Evolutionary conservation across 2,888 invertebrate genomes (phyloP), one percentile per base, ranked within the genome.

Genomic region (Rhabditoides inermis): DNA sequence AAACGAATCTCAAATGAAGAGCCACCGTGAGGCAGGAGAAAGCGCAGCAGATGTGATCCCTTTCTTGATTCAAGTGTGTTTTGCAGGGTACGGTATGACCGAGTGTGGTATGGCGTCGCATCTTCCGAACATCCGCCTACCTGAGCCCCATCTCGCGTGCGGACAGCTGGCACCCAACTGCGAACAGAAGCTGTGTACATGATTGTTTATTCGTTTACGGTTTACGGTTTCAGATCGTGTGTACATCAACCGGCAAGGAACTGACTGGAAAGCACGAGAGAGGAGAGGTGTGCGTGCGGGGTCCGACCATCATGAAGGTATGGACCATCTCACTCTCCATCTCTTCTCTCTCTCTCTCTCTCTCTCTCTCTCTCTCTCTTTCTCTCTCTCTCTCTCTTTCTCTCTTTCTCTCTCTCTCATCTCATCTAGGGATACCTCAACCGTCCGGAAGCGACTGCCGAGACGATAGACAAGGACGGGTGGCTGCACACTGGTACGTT

Each of bases 401-500:
- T n/a, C n/a, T n/a, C n/a, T n/a, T n/a, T n/a, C n/a, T n/a, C n/a
- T n/a, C n/a, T n/a, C n/a, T n/a, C n/a, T n/a, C n/a, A n/a, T n/a
- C n/a, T n/a, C n/a, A n/a, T n/a, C n/a, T n/a, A n/a, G n/a, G n/a
- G 67, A 4, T 73, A 72, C 79, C 90, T 86, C 79, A 90, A 90
- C 55, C 89, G 91, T 78, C 85, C 87, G 0, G 88, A 88, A 75
- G 87, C 88, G 80, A 92, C 92, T 3, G 82, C 84, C 37, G 87
- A 90, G 76, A 85, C 87, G 22, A 85, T 92, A 61, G 90, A 90
- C 77, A 82, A 83, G 2, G 50, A 55, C 28, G 90, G 90, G 12
- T 91, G 90, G 90, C 88, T 90, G 77, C 92, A 91, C 77, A 92
- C 92, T 7, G 94, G 94, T 7, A n/a, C n/a, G n/a, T n/a, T n/a